phyloP scores from a whole-genome alignment of 2,888 invertebrate genomes.

The Euzetes globulus region DNA sequence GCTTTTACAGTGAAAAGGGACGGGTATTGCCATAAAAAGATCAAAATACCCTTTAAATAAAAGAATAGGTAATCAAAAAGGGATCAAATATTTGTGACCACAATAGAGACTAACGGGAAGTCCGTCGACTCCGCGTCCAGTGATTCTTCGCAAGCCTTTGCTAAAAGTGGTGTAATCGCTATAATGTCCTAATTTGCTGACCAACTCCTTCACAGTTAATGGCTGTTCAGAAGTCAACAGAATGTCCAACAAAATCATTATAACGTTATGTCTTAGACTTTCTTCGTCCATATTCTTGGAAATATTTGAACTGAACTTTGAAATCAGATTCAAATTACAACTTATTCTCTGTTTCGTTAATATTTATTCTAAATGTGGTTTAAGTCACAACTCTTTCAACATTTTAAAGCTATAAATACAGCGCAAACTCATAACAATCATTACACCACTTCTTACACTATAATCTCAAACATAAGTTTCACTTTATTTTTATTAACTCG shows the following conservation, averaged over 20 bases:
- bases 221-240: constrained; percentile 1
- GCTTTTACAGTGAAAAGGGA: constrained; percentile 4
- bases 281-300: constrained; percentile 8
- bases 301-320: neutral
- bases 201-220: constrained; percentile 16
- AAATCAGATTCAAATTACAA: neutral
- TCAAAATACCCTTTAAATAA: neutral
- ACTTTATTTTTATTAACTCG: neutral
- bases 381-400: neutral
- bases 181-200: constrained; percentile 23
- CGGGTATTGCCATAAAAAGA: constrained; percentile 32
- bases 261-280: constrained; percentile 12
- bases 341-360: neutral
- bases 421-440: constrained; percentile 1
- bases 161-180: neutral
- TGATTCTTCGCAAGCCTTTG: neutral
- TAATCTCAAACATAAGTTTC: neutral
- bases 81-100: no score
- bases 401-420: neutral
- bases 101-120: neutral
- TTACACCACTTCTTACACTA: neutral
- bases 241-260: constrained; percentile 18
- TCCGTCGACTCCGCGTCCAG: constrained; percentile 20
- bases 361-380: neutral
- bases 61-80: neutral